Conservation (phyloP, 1,140 invertebrate genomes). For the Drosophila nigromelanica region DNA sequence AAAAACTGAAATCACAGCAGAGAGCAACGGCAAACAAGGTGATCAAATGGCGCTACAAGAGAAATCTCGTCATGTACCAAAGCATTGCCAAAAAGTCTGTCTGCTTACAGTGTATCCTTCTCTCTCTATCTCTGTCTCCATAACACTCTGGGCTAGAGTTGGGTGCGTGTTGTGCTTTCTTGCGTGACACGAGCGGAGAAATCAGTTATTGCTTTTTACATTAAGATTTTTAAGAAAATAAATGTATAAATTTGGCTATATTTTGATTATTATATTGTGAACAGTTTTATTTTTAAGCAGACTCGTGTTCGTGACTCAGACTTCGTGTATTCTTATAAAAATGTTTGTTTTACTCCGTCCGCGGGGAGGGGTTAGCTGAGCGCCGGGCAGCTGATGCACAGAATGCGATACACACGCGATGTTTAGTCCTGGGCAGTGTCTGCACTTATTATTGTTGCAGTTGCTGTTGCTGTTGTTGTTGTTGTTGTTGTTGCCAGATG, state of each 20-base stretch:
- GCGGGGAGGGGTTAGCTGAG: background rate
- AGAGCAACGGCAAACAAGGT: conserved; percentile 15
- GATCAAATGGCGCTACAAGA: conserved; percentile 68
- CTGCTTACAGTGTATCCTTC: conserved; percentile 1
- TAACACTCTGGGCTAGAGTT: too few species aligned
- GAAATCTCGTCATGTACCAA: conserved; percentile 12
- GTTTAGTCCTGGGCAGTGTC: conserved; percentile 34
- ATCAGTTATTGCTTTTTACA: too few species aligned
- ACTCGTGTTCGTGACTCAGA: too few species aligned
- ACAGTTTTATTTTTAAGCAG: background rate
- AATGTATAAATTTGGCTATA: too few species aligned
- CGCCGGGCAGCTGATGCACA: conserved; percentile 65
- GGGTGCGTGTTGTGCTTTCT: background rate
- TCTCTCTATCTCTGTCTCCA: background rate
- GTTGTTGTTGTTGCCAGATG: conserved; percentile 49
- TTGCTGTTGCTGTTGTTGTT: conserved; percentile 11
- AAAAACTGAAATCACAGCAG: background rate
- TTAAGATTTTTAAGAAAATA: too few species aligned
- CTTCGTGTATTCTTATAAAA: conserved; percentile 66
- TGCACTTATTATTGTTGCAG: conserved; percentile 35
- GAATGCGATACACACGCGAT: conserved; percentile 74
- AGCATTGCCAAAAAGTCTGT: conserved; percentile 13
- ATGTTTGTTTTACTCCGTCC: conserved; percentile 76
- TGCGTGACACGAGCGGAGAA: background rate
- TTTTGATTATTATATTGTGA: too few species aligned